Evolutionary conservation across 92 coral and sea anemone genomes (phyloP).

Genomic region (Porites lobata): DNA sequence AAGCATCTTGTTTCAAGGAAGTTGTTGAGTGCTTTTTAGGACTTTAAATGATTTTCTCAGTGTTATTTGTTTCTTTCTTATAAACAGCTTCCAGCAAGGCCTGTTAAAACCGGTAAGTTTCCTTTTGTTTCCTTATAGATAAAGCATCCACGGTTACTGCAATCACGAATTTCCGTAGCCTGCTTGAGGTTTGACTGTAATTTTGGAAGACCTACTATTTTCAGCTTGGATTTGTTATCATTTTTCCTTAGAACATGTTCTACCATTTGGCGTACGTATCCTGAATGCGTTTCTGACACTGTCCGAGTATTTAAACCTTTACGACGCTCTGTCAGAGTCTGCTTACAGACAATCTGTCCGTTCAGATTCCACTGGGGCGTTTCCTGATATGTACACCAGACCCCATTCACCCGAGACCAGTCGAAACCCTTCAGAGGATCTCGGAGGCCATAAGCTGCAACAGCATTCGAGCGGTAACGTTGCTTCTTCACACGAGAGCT

Average conservation of each 20-base stretch:
- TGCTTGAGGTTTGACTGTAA: no score
- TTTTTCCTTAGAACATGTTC: constrained; percentile 63
- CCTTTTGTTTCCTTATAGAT: not conserved
- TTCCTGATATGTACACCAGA: constrained; percentile 44
- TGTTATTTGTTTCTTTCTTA: not conserved
- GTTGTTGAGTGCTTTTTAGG: not conserved
- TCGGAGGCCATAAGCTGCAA: not conserved
- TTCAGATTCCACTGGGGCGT: constrained; percentile 25
- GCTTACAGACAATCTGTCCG: constrained; percentile 77
- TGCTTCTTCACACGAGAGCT: not conserved
- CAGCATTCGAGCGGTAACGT: not conserved
- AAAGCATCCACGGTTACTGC: not conserved
- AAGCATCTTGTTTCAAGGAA: constrained; percentile 33
- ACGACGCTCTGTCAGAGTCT: constrained; percentile 78
- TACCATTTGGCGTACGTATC: constrained; percentile 96
- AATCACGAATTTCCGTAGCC: no score
- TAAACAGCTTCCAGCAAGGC: constrained; percentile 92
- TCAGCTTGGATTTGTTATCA: no score
- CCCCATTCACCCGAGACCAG: not conserved
- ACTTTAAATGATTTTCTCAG: not conserved
- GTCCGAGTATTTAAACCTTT: constrained; percentile 69
- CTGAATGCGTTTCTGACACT: constrained; percentile 81
- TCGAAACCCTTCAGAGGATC: not conserved
- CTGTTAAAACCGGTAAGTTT: constrained; percentile 86
- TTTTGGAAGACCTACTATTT: no score